These are phyloP conservation scores for Gymnodraco acuticeps DNA, from an alignment of 2,797 vertebrate species.

Conservation along the genomic window DNA sequence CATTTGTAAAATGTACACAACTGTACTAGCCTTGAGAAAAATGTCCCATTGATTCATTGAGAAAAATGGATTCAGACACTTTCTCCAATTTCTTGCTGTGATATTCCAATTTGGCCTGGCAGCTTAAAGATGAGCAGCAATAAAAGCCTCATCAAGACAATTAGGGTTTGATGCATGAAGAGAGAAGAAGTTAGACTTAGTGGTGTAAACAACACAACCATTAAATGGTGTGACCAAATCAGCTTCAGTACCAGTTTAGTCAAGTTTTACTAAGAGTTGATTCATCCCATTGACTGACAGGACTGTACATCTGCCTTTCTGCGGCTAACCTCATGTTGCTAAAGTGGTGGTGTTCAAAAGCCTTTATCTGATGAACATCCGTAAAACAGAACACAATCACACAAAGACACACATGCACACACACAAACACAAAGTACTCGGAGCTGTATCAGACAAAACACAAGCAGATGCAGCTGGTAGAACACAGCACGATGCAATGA, in stretches of 20 bases:
- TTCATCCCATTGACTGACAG: slow-evolving; percentile 36
- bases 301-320: slow-evolving; percentile 60
- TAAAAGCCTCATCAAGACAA: slow-evolving; percentile 39
- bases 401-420: slow-evolving; percentile 41
- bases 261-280: slow-evolving; percentile 39
- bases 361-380: slow-evolving; percentile 78
- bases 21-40: slow-evolving; percentile 20
- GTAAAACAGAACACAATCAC: slow-evolving; percentile 63
- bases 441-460: slow-evolving; percentile 74
- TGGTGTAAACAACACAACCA: slow-evolving; percentile 34
- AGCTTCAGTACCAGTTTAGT: slow-evolving; percentile 18
- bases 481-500: slow-evolving; percentile 51
- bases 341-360: slow-evolving; percentile 68
- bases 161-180: slow-evolving; percentile 25
- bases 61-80: slow-evolving; percentile 38
- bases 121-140: slow-evolving; percentile 52
- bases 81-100: slow-evolving; percentile 51
- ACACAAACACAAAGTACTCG: slow-evolving; percentile 57
- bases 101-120: slow-evolving; percentile 43
- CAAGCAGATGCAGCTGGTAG: slow-evolving; percentile 72
- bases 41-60: slow-evolving; percentile 27
- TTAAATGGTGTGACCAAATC: neutral
- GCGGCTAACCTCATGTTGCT: slow-evolving; percentile 73
- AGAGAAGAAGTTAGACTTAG: slow-evolving; percentile 3
- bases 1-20: neutral